These are phyloP conservation scores for Streptopelia turtur DNA, from an alignment of 2,797 vertebrate genomes.

Conservation along the genomic window DNA sequence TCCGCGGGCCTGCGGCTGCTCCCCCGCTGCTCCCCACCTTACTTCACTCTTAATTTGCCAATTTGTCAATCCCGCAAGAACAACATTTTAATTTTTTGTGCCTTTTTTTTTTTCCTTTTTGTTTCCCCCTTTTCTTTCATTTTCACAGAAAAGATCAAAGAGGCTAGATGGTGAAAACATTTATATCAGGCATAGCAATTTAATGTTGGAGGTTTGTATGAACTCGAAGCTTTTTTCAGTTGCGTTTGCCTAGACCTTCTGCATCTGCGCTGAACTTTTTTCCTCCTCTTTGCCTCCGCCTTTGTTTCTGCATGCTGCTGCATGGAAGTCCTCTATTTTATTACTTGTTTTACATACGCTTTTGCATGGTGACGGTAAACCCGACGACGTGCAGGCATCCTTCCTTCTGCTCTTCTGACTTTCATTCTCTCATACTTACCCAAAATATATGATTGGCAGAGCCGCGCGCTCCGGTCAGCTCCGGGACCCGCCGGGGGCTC, in stretches of 20 bases:
- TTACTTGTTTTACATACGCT: slow-evolving; percentile 47
- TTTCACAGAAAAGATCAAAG: slow-evolving; percentile 98
- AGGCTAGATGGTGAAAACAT: slow-evolving; percentile 99
- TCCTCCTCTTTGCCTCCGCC: slow-evolving; percentile 69
- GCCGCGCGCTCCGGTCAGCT: not conserved
- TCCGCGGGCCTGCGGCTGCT: not conserved
- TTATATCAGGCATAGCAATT: slow-evolving; percentile 99
- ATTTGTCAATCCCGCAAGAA: slow-evolving; percentile 76
- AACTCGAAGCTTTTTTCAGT: slow-evolving; percentile 82
- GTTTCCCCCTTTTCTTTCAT: slow-evolving; percentile 80
- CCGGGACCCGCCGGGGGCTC: not conserved
- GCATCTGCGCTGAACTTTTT: slow-evolving; percentile 71
- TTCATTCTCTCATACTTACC: slow-evolving; percentile 69
- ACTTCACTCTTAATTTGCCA: slow-evolving; percentile 75
- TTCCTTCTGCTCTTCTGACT: slow-evolving; percentile 71
- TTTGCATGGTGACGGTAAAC: slow-evolving; percentile 76
- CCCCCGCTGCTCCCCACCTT: slow-evolving; percentile 52
- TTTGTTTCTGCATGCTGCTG: slow-evolving; percentile 78
- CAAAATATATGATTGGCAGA: slow-evolving; percentile 80
- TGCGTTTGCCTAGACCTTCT: slow-evolving; percentile 78
- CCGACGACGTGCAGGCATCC: slow-evolving; percentile 55
- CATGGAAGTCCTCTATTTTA: slow-evolving; percentile 18
- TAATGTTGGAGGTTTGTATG: slow-evolving; percentile 99
- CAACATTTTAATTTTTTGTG: slow-evolving; percentile 83
- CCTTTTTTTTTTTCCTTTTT: slow-evolving; percentile 80